These are phyloP conservation scores for Pristionchus arcanus DNA, from an alignment of 2,888 invertebrate species.

Conservation along the genomic window DNA sequence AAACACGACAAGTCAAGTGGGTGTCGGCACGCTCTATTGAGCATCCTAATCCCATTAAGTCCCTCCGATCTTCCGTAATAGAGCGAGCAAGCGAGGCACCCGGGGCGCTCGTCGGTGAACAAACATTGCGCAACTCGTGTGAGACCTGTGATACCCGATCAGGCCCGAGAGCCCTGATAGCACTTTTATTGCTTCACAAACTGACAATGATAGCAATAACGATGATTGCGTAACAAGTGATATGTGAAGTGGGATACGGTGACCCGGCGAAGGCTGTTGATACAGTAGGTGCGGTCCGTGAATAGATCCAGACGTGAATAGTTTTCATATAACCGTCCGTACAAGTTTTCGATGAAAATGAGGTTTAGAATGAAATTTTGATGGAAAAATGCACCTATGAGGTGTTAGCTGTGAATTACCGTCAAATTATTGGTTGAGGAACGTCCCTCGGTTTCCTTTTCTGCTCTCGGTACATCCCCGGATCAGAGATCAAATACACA, in stretches of 20 bases:
- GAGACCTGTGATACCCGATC: background rate
- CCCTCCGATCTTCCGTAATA: constrained; percentile 21
- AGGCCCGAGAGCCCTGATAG: background rate
- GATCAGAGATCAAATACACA: too few species aligned
- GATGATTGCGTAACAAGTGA: constrained; percentile 22
- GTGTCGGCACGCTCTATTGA: background rate
- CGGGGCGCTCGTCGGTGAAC: background rate
- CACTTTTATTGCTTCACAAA: constrained; percentile 38
- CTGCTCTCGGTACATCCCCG: background rate
- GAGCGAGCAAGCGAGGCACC: background rate
- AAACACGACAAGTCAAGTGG: constrained; percentile 37
- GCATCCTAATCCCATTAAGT: constrained; percentile 25
- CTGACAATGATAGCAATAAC: background rate
- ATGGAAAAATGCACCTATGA: too few species aligned
- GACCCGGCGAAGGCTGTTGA: background rate
- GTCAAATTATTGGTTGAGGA: too few species aligned
- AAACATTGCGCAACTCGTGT: constrained; percentile 26
- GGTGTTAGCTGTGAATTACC: too few species aligned
- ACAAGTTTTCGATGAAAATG: too few species aligned
- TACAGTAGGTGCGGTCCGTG: background rate
- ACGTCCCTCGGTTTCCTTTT: too few species aligned
- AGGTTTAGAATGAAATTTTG: too few species aligned
- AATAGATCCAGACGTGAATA: too few species aligned
- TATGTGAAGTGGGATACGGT: background rate
- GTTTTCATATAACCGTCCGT: too few species aligned